Percentiles rank a stretch among this genome's conserved stretches.
Evolutionary conservation across 2,113 vertebrate species (phyloP).

Genomic region (Lanius collurio): DNA sequence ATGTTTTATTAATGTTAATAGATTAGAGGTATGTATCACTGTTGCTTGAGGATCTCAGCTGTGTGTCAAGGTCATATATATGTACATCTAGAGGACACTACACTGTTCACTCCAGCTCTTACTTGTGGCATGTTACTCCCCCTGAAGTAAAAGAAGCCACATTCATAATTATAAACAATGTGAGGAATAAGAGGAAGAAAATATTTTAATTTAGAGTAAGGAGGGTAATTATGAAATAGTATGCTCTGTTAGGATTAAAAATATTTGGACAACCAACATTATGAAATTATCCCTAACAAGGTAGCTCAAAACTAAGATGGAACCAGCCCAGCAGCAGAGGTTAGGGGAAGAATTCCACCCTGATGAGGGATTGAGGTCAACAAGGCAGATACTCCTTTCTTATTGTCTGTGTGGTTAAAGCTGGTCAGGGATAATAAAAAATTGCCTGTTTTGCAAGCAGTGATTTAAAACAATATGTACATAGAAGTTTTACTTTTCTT

Average conservation of each 20-base stretch:
- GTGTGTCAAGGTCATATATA: background rate
- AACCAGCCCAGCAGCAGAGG: background rate
- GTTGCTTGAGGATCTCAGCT: background rate
- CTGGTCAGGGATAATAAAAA: background rate
- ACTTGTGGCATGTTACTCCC: background rate
- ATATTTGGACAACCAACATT: background rate
- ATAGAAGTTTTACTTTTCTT: background rate
- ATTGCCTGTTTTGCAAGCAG: background rate
- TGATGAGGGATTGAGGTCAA: background rate
- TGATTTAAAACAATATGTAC: background rate
- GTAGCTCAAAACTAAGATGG: background rate
- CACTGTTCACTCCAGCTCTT: background rate
- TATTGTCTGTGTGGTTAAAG: background rate
- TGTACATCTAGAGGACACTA: background rate
- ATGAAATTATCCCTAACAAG: accelerated
- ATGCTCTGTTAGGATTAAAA: background rate
- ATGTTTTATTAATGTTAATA: background rate
- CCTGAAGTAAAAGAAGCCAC: background rate
- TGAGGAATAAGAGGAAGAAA: background rate
- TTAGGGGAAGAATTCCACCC: background rate
- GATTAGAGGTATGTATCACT: background rate
- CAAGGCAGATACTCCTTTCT: background rate
- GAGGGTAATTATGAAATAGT: background rate
- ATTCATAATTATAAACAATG: background rate
- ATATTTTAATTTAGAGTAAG: background rate